Base-by-base conservation (phyloP, 2,888 invertebrate genomes). In the Andrena praecox region DNA sequence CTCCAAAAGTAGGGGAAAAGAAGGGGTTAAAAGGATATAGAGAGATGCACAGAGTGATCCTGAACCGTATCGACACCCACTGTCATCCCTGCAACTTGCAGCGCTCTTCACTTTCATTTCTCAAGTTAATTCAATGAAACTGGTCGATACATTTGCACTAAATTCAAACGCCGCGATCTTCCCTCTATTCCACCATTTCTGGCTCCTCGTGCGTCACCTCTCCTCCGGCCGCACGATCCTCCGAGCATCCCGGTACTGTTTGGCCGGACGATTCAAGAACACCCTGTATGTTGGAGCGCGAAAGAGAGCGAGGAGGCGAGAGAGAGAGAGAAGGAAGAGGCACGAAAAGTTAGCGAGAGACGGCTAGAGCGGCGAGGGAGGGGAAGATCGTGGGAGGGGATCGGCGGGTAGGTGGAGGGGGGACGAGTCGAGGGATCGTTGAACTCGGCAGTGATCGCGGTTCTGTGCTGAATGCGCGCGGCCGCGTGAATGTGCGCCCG, bases 361-460 rank as follows among this genome's bases (percentile, higher is more conserved):
- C 29, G 60, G 68, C 42, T 33, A 50, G 81, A 24, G 31, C 62
- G 12, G 66, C 31, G 78, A 64, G 64, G 54, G 56, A 8, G 72
- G 24, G 72, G 31, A 16, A 2, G 7, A 27, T 29, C 4, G 64
- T 4, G 10, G 8, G 8, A 12, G 66, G 29, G 42, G 66, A 29
- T 42, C 4, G 62, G 35, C 48, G 24, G 62, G 8, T 24, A 24
- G 29, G 50, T 2, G 29, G 33, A 20, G 29, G 52, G 60, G 81
- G 85, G 81, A 84, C 79, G 82, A 84, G 81, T 62, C 85, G 85
- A 77, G 86, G 87, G 89, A 89, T 90, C 91, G 85, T 90, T 91
- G 91, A 91, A 92, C 91, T 90, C 90, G 71, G 72, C 82, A 84
- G 86, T 82, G 89, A 90, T 86, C 85, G 87, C 82, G 77, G 87